Evolutionary conservation across 1,140 invertebrate genomes (phyloP), one percentile per base, ranked within the genome.

Genomic region (Drosophila tropicalis): DNA sequence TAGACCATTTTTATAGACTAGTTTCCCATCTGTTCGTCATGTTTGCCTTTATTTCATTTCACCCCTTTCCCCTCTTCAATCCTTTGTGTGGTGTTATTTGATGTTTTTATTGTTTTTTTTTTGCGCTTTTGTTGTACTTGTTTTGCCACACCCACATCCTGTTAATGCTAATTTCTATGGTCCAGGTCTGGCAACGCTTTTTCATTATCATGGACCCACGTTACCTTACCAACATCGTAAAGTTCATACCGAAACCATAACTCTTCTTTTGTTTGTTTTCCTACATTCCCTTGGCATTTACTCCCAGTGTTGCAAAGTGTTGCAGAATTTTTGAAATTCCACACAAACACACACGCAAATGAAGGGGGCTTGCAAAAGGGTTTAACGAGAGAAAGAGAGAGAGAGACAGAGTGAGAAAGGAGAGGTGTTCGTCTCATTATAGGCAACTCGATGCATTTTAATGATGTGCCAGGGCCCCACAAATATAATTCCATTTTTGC

Each of bases 401-500:
- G 3, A 25, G 22, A 9, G 62, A 47, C 0, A 47, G 15, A 47
- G 15, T 17, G 12, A 7, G 44, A 51, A 51, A 51, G 44, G 51
- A 63, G 55, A 86, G 83, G 79, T 87, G 83, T 83, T 79, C 71
- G 58, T 62, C 32, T 71, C 69, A 76, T 82, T 87, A 81, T 74
- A 62, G 68, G 54, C 79, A 74, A 72, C 73, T 80, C 76, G 72
- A 76, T 89, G 83, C 79, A 89, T 87, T 87, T 87, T 87, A 87
- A 87, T 87, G 84, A 87, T 87, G 76, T 83, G 76, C 72, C 69
- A 58, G 72, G 72, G 69, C 84, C 51, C 72, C 66, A 60, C 73
- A 76, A 89, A 80, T 89, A 87, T 87, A 87, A 89, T 87, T 83
- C 83, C 70, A 80, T 77, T 77, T 76, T 76, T 76, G 73, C 73